Conservation (phyloP, 2,797 vertebrate genomes). For the Pangasius krempfi region DNA sequence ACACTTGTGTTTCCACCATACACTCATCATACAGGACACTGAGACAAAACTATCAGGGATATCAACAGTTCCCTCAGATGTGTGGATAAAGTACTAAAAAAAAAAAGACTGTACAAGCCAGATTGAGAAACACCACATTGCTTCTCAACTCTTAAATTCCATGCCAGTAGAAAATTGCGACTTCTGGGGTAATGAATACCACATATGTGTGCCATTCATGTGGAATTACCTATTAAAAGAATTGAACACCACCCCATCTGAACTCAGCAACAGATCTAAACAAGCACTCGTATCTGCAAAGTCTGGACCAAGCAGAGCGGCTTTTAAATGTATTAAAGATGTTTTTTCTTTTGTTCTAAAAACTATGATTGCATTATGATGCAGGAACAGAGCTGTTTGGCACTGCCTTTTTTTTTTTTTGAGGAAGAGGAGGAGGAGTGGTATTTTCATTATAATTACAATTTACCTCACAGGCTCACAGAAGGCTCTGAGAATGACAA, state of each 20-base stretch:
- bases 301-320: not conserved
- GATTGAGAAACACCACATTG: not conserved
- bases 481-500: not conserved
- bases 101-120: not conserved
- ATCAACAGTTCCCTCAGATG: not conserved
- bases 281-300: not conserved
- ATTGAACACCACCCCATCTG: not conserved
- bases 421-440: not conserved
- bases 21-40: not conserved
- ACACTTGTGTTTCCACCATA: not conserved
- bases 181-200: not conserved
- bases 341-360: not conserved
- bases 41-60: not conserved
- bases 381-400: not conserved
- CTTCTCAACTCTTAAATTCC: not conserved
- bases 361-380: not conserved
- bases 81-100: not conserved
- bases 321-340: conserved; percentile 7
- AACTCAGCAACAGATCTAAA: not conserved
- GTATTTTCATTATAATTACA: conserved; percentile 5
- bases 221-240: not conserved
- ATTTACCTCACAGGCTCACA: not conserved
- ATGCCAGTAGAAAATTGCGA: not conserved
- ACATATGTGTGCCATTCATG: not conserved
- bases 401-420: not conserved